Percentiles rank a stretch among this genome's conserved stretches.
phyloP scores from a whole-genome alignment of 2,113 vertebrate species.

The Pseudopodoces humilis region DNA sequence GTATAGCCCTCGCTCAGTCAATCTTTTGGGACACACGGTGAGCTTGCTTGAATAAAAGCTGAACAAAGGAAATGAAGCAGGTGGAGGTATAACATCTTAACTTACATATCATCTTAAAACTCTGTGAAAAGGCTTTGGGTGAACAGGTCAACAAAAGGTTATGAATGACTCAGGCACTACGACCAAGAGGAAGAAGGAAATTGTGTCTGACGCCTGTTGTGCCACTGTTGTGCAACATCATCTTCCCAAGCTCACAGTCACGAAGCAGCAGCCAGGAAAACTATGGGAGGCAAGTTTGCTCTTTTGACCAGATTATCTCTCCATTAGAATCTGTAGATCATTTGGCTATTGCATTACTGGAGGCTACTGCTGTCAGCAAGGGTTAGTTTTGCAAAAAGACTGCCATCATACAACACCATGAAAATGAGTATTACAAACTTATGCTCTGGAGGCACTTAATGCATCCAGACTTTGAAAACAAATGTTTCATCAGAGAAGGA shows the following conservation, averaged over 20 bases:
- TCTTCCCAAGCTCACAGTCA: neutral
- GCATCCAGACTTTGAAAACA: neutral
- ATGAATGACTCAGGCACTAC: neutral
- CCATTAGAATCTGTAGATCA: neutral
- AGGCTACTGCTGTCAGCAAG: slow-evolving; percentile 13
- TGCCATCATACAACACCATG: neutral
- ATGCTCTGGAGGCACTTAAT: slow-evolving; percentile 13
- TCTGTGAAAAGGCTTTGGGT: neutral
- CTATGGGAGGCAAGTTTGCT: neutral
- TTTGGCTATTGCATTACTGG: slow-evolving; percentile 4
- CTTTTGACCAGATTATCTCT: slow-evolving; percentile 16
- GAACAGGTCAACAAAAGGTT: neutral
- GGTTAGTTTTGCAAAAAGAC: neutral
- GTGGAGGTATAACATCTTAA: neutral
- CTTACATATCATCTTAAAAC: neutral
- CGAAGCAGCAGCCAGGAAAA: neutral
- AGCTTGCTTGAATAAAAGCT: neutral
- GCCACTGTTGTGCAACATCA: neutral
- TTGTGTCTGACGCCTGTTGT: neutral
- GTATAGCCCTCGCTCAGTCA: neutral
- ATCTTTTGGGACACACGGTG: neutral
- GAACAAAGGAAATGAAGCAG: neutral
- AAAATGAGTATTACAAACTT: slow-evolving; percentile 31
- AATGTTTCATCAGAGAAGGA: slow-evolving; percentile 28
- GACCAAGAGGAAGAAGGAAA: neutral